Conservation (phyloP, 2,888 invertebrate genomes). For the Rhyacophila evoluta region DNA sequence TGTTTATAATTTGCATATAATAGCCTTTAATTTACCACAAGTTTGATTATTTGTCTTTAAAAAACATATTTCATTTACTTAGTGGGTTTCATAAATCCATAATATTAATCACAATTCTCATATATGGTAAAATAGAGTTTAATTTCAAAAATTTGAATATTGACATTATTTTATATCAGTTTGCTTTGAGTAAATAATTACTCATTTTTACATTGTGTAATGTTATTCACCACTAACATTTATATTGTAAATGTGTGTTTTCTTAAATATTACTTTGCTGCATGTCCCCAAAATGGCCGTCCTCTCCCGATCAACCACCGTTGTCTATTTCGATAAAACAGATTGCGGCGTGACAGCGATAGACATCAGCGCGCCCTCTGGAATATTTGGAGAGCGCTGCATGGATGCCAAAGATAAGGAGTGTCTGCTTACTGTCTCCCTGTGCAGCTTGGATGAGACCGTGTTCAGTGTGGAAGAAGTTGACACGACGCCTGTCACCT, state of each 20-base stretch:
- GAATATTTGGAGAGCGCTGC: slow-evolving; percentile 35
- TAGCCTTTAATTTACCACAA: too few species aligned
- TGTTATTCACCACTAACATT: not conserved
- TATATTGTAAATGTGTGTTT: slow-evolving; percentile 34
- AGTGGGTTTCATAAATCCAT: too few species aligned
- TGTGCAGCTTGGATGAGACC: slow-evolving; percentile 67
- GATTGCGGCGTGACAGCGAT: slow-evolving; percentile 34
- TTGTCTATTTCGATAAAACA: slow-evolving; percentile 17
- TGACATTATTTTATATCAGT: too few species aligned
- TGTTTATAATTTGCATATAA: too few species aligned
- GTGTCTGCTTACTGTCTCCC: slow-evolving; percentile 58
- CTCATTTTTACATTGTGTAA: too few species aligned
- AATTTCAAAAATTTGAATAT: too few species aligned
- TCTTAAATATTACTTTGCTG: slow-evolving; percentile 34
- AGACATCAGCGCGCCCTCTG: slow-evolving; percentile 34
- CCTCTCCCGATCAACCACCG: not conserved
- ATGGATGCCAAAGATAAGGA: slow-evolving; percentile 30
- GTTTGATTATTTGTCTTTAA: too few species aligned
- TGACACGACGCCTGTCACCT: slow-evolving; percentile 61
- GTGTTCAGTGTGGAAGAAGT: slow-evolving; percentile 66
- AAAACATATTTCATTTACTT: too few species aligned
- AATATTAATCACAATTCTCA: too few species aligned
- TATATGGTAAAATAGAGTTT: too few species aligned
- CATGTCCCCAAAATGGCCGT: slow-evolving; percentile 26
- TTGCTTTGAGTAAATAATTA: too few species aligned